Base-by-base conservation (phyloP, 2,113 vertebrate species). In the Edolisoma coerulescens region DNA sequence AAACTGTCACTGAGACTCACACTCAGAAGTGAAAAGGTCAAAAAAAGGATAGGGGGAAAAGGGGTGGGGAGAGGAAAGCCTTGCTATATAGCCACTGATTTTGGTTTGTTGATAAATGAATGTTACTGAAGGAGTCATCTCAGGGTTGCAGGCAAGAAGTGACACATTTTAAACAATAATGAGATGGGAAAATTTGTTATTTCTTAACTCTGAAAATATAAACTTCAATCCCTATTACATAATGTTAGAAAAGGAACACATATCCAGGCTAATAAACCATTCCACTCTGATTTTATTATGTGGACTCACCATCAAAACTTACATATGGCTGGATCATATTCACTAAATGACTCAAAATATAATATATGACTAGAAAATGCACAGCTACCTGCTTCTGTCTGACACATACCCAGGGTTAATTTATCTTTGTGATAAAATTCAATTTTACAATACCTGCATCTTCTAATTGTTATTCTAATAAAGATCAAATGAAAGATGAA, bases 31-130 rank as follows among this genome's bases (percentile, higher is more conserved):
- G 7, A 60, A 73, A 94, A 89, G 15, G 22, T 52, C 33, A 73
- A 79, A 61, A 63, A 64, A 80, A 59, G 9, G 23, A 68, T 27
- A 14, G 5, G 4, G 27, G 32, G 18, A 60, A 28, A 3, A 12
- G 1, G 3, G 8, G 7, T 20, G 6, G n/a, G 13, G 10, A 22
- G 13, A 17, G 20, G 9, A 54, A 39, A 15, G 16, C 7, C 2
- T 64, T 26, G 37, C 3, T 21, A 42, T 16, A 47, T 5, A 84
- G n/a, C 6, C 10, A 70, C 41, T 45, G 52, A 70, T 61, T 91
- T 33, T 67, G 19, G 16, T 78, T 74, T 68, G 60, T 9, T 67
- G 50, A 73, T 56, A 60, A 73, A 77, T 53, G 22, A 39, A 87
- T 50, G 21, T 15, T 56, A 64, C 37, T 50, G 61, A 92, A 90